Base-by-base conservation (phyloP, 2,797 vertebrate genomes). In the Chaetodon trifasciatus region DNA sequence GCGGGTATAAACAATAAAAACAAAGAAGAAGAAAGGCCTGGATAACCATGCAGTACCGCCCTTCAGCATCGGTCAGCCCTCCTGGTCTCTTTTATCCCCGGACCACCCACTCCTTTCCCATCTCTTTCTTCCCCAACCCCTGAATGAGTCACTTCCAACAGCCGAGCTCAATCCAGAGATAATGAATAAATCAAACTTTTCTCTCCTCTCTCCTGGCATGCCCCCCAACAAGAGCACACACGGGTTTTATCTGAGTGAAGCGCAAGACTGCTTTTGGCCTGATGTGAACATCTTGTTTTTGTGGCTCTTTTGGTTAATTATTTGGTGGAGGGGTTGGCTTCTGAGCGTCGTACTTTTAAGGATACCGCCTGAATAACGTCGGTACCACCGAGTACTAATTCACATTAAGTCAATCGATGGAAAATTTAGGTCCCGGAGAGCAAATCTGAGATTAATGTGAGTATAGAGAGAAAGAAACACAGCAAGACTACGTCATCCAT, bases 111-210 rank as follows among this genome's bases (percentile, higher is more conserved):
- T 65, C 52, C 16, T 74, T 76, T 64, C 57, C 61, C 37, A 55
- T 76, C 73, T 63, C 78, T 82, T 83, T 85, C 64, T 69, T 67
- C 42, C 35, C 39, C 58, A 65, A 58, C 73, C 61, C 24, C 73
- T 70, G 64, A 78, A 82, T 87, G 85, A 91, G 76, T 91, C 86
- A 90, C 75, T 68, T 85, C 57, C 78, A 90, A 70, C 61, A 80
- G 65, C 53, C 39, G 1, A 66, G 62, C 60, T 83, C 84, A 44
- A 63, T 50, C 23, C 65, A 37, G 28, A 77, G 57, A 83, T 87
- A 70, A 92, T 90, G 57, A 90, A 91, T 86, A 82, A 86, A 91
- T 91, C 73, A 85, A 77, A 64, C 60, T 16, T 77, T 3, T 63
- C 21, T 56, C 56, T 24, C 15, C 46, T 82, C 52, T 68, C 35